These are phyloP conservation scores for Lordiphosa collinella DNA, from an alignment of 1,140 invertebrate genomes.

Conservation along the genomic window DNA sequence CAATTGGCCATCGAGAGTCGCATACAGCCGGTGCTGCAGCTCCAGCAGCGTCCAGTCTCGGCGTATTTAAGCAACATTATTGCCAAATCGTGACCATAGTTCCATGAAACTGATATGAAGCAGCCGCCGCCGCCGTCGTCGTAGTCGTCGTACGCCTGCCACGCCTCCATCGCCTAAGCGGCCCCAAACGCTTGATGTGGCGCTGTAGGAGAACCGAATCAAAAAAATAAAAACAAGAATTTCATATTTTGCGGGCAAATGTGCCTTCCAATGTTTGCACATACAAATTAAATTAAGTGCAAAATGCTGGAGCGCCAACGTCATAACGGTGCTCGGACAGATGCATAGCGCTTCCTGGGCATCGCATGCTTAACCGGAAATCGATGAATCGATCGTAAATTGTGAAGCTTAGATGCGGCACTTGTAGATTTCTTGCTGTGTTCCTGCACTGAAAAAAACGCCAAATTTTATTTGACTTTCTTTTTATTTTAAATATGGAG, in stretches of 20 bases:
- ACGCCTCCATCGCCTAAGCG: slow-evolving; percentile 38
- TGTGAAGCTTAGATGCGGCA: slow-evolving; percentile 52
- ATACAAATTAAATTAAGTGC: slow-evolving; percentile 73
- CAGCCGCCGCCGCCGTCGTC: slow-evolving; percentile 30
- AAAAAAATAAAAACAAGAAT: too few relatives aligned
- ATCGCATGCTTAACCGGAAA: slow-evolving; percentile 61
- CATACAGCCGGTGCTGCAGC: slow-evolving; percentile 26
- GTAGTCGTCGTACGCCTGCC: slow-evolving; percentile 18
- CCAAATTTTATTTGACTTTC: too few relatives aligned
- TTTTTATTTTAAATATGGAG: too few relatives aligned
- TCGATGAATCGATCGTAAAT: slow-evolving; percentile 68
- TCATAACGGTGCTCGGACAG: slow-evolving; percentile 57
- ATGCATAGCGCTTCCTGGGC: slow-evolving; percentile 23
- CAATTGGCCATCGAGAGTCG: slow-evolving; percentile 54
- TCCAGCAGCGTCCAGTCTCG: slow-evolving; percentile 17
- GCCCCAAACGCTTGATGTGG: slow-evolving; percentile 46
- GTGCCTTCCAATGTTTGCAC: slow-evolving; percentile 47
- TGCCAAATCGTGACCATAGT: slow-evolving; percentile 79
- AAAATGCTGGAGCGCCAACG: slow-evolving; percentile 50
- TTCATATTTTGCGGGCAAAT: neutral
- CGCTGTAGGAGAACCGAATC: slow-evolving; percentile 25
- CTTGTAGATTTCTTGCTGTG: slow-evolving; percentile 20
- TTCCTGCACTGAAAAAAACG: too few relatives aligned
- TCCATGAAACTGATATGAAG: slow-evolving; percentile 79
- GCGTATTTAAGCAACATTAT: slow-evolving; percentile 79